These are phyloP conservation scores for Periplaneta americana DNA, from an alignment of 1,140 invertebrate genomes.

Conservation along the genomic window DNA sequence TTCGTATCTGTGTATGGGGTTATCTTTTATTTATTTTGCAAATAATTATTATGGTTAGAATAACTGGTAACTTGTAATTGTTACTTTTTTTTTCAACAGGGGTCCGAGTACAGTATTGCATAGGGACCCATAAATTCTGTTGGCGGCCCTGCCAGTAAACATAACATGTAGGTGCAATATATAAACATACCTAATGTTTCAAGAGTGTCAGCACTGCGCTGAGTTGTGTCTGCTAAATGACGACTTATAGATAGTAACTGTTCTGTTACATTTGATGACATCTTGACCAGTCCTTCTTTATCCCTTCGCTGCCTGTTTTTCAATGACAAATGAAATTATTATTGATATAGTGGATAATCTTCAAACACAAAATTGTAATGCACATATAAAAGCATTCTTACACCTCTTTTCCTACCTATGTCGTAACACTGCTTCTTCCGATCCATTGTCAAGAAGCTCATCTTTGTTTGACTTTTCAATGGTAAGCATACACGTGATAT, in stretches of 20 bases:
- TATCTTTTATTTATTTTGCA: too few relatives aligned
- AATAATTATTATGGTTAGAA: too few relatives aligned
- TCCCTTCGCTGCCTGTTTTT: constrained; percentile 45
- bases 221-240: constrained; percentile 78
- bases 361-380: not conserved
- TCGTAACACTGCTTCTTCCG: constrained; percentile 49
- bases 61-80: too few relatives aligned
- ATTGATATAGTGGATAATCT: not conserved
- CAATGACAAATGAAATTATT: not conserved
- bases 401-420: constrained; percentile 31
- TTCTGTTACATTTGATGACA: constrained; percentile 70
- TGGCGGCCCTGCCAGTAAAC: too few relatives aligned
- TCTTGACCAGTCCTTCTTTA: constrained; percentile 55
- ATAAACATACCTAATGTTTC: constrained; percentile 61
- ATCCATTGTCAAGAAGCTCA: constrained; percentile 55
- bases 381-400: not conserved
- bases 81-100: too few relatives aligned
- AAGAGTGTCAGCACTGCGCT: constrained; percentile 77
- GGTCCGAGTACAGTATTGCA: too few relatives aligned
- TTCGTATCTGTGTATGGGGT: too few relatives aligned
- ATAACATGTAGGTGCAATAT: constrained; percentile 14
- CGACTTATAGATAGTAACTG: constrained; percentile 76
- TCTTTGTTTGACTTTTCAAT: constrained; percentile 69
- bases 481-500: constrained; percentile 62
- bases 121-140: too few relatives aligned